Evolutionary conservation across 2,113 vertebrate species (phyloP), one percentile per base, ranked within the genome.

Genomic region (Litocranius walleri): DNA sequence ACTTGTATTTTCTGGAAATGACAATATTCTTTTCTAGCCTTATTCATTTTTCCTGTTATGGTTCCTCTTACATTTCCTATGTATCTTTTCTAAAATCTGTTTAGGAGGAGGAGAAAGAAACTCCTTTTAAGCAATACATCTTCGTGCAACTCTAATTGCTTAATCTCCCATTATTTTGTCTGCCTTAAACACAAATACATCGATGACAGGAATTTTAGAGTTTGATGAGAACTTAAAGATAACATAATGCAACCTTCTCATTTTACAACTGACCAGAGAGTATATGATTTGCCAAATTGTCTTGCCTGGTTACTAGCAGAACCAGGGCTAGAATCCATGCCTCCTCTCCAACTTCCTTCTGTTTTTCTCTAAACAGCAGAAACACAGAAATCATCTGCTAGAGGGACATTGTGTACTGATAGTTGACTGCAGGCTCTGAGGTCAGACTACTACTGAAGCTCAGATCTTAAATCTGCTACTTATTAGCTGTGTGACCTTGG

Each of bases 31-130:
- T 84, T 57, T 57, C 21, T 16, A 91, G n/a, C 19, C 52, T 92
- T 86, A 77, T 13, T 81, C 64, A 83, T 56, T 40, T 89, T 50
- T 13, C 62, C 7, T 50, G 17, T 86, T 84, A 45, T 36, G 45
- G 36, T 52, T 85, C 25, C 7, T 56, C 21, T 82, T 86, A 40
- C 40, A 33, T 48, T 91, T 6, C 30, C 16, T 93, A 88, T 0
- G 67, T 7, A 90, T 94, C 16, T 92, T 95, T 90, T 96, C 67
- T 81, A 86, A 96, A 89, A 95, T 91, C 27, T 77, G 40, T 92
- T 92, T 92, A n/a, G 27, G 33, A 43, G 13, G 40, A 40, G 10
- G 30, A 8, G 8, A 71, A 40, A 90, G 67, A 93, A 94, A 88
- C 17, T 36, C 36, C 4, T n/a, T 52, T 96, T 90, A 91, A 62